Conservation (phyloP, 2,797 vertebrate genomes). For the Eidolon dupreanum region DNA sequence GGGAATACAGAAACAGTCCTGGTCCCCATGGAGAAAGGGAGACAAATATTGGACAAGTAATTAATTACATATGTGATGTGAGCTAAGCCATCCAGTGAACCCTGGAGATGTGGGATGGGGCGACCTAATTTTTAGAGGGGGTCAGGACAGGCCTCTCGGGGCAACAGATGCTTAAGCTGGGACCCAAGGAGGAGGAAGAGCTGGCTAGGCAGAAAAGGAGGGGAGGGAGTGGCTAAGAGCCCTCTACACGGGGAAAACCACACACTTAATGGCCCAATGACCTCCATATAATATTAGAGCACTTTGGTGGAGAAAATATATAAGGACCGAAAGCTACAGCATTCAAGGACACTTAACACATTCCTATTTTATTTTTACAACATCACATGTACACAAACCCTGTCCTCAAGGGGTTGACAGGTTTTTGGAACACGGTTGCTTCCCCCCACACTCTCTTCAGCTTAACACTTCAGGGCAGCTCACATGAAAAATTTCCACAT, state of each 20-base stretch:
- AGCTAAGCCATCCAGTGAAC: not conserved
- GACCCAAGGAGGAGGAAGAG: not conserved
- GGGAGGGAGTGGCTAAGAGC: not conserved
- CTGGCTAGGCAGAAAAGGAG: not conserved
- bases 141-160: not conserved
- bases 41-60: not conserved
- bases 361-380: not conserved
- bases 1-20: not conserved
- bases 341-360: not conserved
- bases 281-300: not conserved
- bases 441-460: not conserved
- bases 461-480: not conserved
- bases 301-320: not conserved
- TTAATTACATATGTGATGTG: not conserved
- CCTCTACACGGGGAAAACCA: not conserved
- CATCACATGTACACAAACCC: not conserved
- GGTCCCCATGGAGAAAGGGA: not conserved
- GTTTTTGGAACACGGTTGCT: not conserved
- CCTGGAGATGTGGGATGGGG: not conserved
- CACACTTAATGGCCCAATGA: not conserved
- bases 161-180: not conserved
- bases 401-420: not conserved
- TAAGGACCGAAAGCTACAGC: not conserved
- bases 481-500: not conserved
- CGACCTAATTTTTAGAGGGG: not conserved